Conservation (phyloP, 2,888 invertebrate species). For the Apomyelois bistriatella region DNA sequence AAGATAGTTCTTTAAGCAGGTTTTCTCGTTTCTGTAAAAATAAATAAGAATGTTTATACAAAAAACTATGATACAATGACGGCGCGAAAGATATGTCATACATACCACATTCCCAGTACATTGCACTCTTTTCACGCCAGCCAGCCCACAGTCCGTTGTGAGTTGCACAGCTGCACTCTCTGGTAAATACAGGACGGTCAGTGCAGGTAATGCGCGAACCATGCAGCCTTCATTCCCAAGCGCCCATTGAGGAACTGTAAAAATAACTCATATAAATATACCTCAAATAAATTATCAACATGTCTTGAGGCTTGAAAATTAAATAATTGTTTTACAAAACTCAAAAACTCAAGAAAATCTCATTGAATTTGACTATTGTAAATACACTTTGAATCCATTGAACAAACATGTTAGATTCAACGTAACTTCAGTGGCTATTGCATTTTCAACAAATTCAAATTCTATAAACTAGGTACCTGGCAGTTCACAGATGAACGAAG, state of each 20-base stretch:
- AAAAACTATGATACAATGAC: too few species aligned
- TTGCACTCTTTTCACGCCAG: slow-evolving; percentile 85
- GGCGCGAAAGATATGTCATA: too few species aligned
- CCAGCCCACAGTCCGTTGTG: slow-evolving; percentile 87
- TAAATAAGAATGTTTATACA: not conserved
- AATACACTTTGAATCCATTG: too few species aligned
- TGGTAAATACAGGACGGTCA: slow-evolving; percentile 87
- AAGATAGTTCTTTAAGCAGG: slow-evolving; percentile 80
- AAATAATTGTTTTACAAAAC: too few species aligned
- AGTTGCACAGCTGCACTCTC: slow-evolving; percentile 88
- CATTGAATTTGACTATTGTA: too few species aligned
- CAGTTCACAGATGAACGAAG: slow-evolving; percentile 89
- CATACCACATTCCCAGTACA: slow-evolving; percentile 88
- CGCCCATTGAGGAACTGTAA: slow-evolving; percentile 88
- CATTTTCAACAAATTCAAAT: too few species aligned
- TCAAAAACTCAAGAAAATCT: too few species aligned
- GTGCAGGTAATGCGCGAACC: slow-evolving; percentile 84
- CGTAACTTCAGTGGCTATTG: too few species aligned
- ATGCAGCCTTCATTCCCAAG: slow-evolving; percentile 83
- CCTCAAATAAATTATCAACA: too few species aligned
- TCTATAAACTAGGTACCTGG: slow-evolving; percentile 82
- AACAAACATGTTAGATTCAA: too few species aligned
- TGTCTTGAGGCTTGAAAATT: too few species aligned
- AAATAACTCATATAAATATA: slow-evolving; percentile 16
- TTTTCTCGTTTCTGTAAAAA: slow-evolving; percentile 80